Conservation (phyloP, 2,797 vertebrate species). For the Lophotriccus pileatus region DNA sequence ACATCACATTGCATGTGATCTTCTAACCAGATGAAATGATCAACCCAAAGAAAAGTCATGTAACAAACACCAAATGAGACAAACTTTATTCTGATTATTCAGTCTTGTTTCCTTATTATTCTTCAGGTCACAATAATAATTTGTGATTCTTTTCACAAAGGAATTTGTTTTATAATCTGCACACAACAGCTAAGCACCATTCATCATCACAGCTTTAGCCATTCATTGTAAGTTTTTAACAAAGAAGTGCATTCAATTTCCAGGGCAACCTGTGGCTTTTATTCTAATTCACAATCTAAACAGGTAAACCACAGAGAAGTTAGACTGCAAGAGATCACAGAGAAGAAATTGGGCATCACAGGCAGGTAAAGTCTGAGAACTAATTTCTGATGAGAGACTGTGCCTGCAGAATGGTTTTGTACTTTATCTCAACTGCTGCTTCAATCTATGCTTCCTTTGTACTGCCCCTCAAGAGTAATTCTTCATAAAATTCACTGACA, state of each 20-base stretch:
- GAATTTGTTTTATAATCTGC: background rate
- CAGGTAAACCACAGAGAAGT: background rate
- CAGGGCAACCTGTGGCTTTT: background rate
- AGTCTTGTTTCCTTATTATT: background rate
- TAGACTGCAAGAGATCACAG: background rate
- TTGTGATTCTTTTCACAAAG: background rate
- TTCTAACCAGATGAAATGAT: background rate
- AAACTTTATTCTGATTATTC: background rate
- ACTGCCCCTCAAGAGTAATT: background rate
- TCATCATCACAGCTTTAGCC: background rate
- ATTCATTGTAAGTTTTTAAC: background rate
- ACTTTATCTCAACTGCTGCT: background rate
- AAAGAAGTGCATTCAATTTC: background rate
- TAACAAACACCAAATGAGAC: background rate
- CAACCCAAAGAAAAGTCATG: background rate
- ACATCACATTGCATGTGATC: background rate
- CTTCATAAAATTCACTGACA: background rate
- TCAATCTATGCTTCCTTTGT: background rate
- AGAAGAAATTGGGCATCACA: background rate
- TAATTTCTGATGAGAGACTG: background rate
- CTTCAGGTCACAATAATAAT: background rate
- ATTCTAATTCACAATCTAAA: background rate
- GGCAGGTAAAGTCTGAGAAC: background rate
- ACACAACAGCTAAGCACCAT: background rate
- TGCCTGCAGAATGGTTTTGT: background rate